Percentiles rank a stretch among this genome's conserved stretches.
These are phyloP conservation scores for Megamerina dolium DNA, from an alignment of 2,888 invertebrate genomes.

Conservation along the genomic window DNA sequence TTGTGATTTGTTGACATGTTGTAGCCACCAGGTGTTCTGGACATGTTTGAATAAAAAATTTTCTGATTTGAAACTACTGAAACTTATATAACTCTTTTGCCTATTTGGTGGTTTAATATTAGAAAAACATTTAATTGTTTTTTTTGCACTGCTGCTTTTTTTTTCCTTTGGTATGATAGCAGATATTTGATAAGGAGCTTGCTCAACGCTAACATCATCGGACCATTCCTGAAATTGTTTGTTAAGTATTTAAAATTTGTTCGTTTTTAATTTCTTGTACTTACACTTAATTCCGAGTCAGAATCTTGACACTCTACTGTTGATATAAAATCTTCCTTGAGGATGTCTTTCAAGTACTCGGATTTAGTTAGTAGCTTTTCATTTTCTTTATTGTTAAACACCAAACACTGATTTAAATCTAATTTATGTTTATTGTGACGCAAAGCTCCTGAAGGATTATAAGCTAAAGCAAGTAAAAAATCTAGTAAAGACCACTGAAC, in stretches of 20 bases:
- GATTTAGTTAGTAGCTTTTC: constrained; percentile 9
- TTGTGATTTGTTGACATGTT: constrained; percentile 28
- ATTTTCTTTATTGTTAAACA: constrained; percentile 10
- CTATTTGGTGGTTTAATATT: constrained; percentile 29
- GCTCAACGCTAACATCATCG: too few relatives aligned
- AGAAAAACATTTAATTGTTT: neutral
- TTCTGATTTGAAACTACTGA: constrained; percentile 31
- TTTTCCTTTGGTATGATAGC: too few relatives aligned
- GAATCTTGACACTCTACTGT: constrained; percentile 12
- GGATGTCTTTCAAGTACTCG: constrained; percentile 22
- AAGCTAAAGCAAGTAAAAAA: constrained; percentile 48
- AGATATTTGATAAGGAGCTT: too few relatives aligned
- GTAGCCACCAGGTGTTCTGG: constrained; percentile 50
- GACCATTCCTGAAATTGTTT: constrained; percentile 41
- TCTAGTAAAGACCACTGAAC: constrained; percentile 52
- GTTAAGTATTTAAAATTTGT: neutral
- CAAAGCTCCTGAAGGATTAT: constrained; percentile 40
- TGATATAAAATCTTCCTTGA: constrained; percentile 32
- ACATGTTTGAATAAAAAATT: constrained; percentile 41
- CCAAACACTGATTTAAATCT: neutral
- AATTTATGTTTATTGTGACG: constrained; percentile 31
- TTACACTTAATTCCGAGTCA: constrained; percentile 39
- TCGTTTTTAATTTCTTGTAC: constrained; percentile 11
- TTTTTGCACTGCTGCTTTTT: too few relatives aligned
- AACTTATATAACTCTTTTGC: constrained; percentile 22